A percentile compares a stretch with the other conserved stretches of the same genome.
phyloP scores from a whole-genome alignment of 1,140 invertebrate genomes.

The Formica selysi region DNA sequence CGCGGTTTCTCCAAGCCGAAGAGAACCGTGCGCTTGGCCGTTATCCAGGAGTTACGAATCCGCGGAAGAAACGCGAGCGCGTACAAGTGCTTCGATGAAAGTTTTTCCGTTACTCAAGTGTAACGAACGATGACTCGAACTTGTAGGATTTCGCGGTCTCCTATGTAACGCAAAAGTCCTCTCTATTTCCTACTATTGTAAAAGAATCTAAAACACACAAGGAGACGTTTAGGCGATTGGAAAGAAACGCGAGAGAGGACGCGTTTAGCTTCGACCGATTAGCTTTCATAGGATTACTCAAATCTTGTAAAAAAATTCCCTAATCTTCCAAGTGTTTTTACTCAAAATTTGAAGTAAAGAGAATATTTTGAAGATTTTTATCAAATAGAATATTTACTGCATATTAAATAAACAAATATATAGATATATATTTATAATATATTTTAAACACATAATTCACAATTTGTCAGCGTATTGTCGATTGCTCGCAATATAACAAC shows the following conservation, averaged over 20 bases:
- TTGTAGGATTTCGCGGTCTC: slow-evolving; percentile 49
- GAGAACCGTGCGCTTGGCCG: slow-evolving; percentile 60
- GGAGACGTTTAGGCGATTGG: background rate
- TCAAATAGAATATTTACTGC: too few relatives aligned
- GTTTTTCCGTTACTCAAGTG: slow-evolving; percentile 12
- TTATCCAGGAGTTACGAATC: slow-evolving; percentile 71
- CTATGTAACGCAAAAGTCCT: background rate
- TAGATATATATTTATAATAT: too few relatives aligned
- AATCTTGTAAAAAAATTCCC: too few relatives aligned
- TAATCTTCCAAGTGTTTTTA: too few relatives aligned
- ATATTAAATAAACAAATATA: too few relatives aligned
- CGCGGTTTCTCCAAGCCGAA: slow-evolving; percentile 53
- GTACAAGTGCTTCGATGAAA: slow-evolving; percentile 52
- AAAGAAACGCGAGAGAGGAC: background rate
- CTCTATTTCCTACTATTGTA: background rate
- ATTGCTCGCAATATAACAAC: too few relatives aligned
- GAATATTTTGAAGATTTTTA: too few relatives aligned
- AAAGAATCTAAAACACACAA: background rate
- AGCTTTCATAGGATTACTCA: too few relatives aligned
- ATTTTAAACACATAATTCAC: too few relatives aligned
- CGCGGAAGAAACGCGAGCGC: slow-evolving; percentile 31
- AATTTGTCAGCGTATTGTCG: too few relatives aligned
- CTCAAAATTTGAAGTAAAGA: too few relatives aligned
- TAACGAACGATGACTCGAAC: slow-evolving; percentile 45
- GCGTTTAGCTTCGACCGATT: background rate